Conservation (phyloP, 2,113 vertebrate genomes). For the Dasyornis broadbenti region DNA sequence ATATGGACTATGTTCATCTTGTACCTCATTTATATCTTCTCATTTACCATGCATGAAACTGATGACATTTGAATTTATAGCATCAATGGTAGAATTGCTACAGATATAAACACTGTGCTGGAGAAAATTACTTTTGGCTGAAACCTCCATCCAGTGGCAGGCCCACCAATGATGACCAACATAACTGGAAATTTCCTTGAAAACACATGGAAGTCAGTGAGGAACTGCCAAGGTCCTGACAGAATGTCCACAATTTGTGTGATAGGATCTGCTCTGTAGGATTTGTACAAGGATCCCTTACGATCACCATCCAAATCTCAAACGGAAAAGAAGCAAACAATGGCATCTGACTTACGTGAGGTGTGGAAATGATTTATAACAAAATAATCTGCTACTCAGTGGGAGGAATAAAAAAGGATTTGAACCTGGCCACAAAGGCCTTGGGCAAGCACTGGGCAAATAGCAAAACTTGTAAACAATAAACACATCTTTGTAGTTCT, state of each 20-base stretch:
- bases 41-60: background rate
- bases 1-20: background rate
- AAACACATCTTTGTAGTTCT: background rate
- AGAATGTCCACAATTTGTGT: background rate
- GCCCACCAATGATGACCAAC: background rate
- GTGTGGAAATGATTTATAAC: background rate
- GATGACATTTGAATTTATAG: background rate
- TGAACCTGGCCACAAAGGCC: background rate
- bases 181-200: background rate
- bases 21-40: background rate
- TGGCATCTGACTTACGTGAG: background rate
- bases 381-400: background rate
- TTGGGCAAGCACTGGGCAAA: background rate
- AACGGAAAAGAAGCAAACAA: background rate
- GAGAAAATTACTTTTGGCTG: background rate
- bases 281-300: background rate
- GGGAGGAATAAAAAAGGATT: background rate
- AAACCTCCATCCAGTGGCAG: fast-evolving
- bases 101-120: background rate
- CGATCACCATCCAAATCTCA: background rate
- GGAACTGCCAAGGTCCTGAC: background rate
- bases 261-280: background rate
- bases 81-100: background rate
- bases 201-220: background rate
- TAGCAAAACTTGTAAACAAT: constrained; percentile 3